Evolutionary conservation across 2,888 invertebrate genomes (phyloP).

Genomic region (Neocrepidodera transversa): DNA sequence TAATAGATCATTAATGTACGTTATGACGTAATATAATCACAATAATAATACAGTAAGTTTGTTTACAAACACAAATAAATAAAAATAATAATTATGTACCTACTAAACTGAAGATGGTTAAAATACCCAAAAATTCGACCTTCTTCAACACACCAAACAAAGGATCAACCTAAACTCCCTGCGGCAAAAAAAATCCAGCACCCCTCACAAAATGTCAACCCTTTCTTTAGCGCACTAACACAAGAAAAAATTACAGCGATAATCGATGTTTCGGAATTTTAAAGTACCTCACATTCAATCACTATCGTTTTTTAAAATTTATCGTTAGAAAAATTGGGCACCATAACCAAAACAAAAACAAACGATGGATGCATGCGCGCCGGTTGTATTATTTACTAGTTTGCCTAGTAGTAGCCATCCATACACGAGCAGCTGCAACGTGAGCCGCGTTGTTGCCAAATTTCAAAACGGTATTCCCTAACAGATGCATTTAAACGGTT

Average conservation of each 20-base stretch:
- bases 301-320: neutral
- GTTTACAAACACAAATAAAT: too few relatives aligned
- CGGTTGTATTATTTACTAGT: slow-evolving; percentile 28
- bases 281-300: neutral
- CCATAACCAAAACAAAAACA: slow-evolving; percentile 30
- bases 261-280: neutral
- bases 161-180: neutral
- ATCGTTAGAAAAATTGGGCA: too few relatives aligned
- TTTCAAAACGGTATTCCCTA: neutral
- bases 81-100: too few relatives aligned
- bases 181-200: neutral
- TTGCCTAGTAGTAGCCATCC: slow-evolving; percentile 36
- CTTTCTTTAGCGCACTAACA: neutral
- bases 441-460: slow-evolving; percentile 28
- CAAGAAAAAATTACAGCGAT: neutral
- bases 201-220: neutral
- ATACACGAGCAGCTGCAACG: slow-evolving; percentile 36
- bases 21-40: too few relatives aligned
- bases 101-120: too few relatives aligned
- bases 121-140: too few relatives aligned
- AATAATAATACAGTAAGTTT: too few relatives aligned
- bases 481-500: too few relatives aligned
- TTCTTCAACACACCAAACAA: slow-evolving; percentile 1
- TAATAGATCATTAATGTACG: too few relatives aligned
- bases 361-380: slow-evolving; percentile 24